Conservation (phyloP, 2,797 vertebrate species). For the Ctenopoma multispine region DNA sequence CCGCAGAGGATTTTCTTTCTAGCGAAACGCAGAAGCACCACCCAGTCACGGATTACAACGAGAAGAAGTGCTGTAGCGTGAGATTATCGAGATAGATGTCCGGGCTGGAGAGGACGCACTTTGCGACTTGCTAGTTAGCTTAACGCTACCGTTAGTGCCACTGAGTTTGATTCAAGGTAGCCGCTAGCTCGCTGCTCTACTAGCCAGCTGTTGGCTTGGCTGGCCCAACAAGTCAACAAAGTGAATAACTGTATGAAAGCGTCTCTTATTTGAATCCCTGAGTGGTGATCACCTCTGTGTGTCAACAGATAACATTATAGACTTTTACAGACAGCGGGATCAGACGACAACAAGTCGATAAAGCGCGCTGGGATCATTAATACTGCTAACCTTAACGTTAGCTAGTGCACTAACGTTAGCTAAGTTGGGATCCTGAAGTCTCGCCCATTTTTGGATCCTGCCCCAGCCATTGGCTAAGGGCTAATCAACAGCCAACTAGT, state of each 20-base stretch:
- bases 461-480: constrained; percentile 70
- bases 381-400: constrained; percentile 65
- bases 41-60: constrained; percentile 22
- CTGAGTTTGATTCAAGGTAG: constrained; percentile 81
- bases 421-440: constrained; percentile 77
- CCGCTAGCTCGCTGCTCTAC: constrained; percentile 67
- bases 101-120: constrained; percentile 64
- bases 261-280: background rate
- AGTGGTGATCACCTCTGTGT: constrained; percentile 6
- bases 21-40: constrained; percentile 39
- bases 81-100: constrained; percentile 29
- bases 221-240: constrained; percentile 76
- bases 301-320: constrained; percentile 6
- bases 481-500: constrained; percentile 66
- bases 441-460: constrained; percentile 76
- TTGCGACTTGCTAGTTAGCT: constrained; percentile 75
- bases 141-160: constrained; percentile 47
- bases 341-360: constrained; percentile 37
- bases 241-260: constrained; percentile 58
- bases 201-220: constrained; percentile 76
- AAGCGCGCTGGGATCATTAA: constrained; percentile 49
- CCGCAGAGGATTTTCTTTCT: constrained; percentile 56
- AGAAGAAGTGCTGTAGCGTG: constrained; percentile 31
- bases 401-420: constrained; percentile 67
- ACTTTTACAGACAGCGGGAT: constrained; percentile 15